Conservation (phyloP, 2,888 invertebrate genomes). For the Baronia brevicornis region DNA sequence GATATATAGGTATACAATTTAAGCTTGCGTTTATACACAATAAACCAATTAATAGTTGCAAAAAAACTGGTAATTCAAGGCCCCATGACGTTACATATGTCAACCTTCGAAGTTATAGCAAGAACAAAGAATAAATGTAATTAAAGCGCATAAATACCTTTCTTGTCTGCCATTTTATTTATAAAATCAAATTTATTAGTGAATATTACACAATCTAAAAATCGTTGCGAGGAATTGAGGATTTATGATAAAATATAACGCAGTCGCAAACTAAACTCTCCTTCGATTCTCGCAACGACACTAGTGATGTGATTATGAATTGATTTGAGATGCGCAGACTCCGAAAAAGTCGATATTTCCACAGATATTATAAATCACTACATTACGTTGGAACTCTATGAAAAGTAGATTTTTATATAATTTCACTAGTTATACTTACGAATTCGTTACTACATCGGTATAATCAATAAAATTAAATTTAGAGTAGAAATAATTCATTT, state of each 20-base stretch:
- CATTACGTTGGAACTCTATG: neutral
- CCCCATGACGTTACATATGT: conserved; percentile 67
- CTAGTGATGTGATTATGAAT: conserved; percentile 30
- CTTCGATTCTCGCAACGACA: conserved; percentile 41
- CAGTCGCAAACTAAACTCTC: conserved; percentile 43
- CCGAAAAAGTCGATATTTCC: conserved; percentile 11
- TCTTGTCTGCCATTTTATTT: conserved; percentile 71
- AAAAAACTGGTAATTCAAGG: conserved; percentile 22
- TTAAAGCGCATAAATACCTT: conserved; percentile 68
- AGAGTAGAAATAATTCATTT: no score
- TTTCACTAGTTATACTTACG: no score
- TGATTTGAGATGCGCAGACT: conserved; percentile 9
- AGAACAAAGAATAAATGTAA: conserved; percentile 58
- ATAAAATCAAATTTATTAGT: conserved; percentile 42
- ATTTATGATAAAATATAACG: conserved; percentile 38
- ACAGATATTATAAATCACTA: conserved; percentile 5
- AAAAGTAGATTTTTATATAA: no score
- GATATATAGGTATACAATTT: conserved; percentile 8
- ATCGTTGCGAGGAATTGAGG: conserved; percentile 31
- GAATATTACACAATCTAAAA: conserved; percentile 34
- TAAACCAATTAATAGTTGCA: conserved; percentile 12
- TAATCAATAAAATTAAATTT: no score
- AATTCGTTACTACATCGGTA: no score
- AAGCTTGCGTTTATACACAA: conserved; percentile 8
- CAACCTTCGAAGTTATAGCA: conserved; percentile 41